Percentiles rank a stretch among this genome's conserved stretches.
Evolutionary conservation across 2,888 invertebrate genomes (phyloP).

Genomic region (Theodoxus fluviatilis): DNA sequence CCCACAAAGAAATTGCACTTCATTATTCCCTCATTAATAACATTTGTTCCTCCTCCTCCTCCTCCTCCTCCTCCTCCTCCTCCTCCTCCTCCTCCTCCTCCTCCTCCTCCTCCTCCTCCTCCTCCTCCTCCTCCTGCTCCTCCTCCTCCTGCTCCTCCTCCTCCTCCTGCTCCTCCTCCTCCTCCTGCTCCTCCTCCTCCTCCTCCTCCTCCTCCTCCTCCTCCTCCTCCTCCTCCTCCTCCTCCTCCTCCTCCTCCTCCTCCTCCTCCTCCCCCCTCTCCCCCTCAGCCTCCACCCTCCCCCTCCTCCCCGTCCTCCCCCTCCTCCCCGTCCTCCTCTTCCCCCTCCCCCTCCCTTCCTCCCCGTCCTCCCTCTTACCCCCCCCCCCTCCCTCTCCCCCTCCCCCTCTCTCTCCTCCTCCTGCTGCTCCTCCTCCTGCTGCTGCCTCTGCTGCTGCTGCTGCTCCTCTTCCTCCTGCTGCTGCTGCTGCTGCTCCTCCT

Average conservation of each 20-base stretch:
- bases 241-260: not conserved
- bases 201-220: not conserved
- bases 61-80: constrained; percentile 1
- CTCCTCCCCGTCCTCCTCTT: too few species aligned
- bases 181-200: not conserved
- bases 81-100: constrained; percentile 14
- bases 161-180: not conserved
- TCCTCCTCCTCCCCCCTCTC: not conserved
- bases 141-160: not conserved
- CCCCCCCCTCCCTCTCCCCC: too few species aligned
- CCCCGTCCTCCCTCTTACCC: not conserved
- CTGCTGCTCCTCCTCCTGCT: not conserved
- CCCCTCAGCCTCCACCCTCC: not conserved
- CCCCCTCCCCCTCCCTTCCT: not conserved
- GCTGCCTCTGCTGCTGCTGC: not conserved
- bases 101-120: constrained; percentile 13
- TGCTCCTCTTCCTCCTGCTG: not conserved
- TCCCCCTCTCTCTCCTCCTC: not conserved
- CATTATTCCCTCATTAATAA: not conserved
- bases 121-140: not conserved
- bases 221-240: not conserved
- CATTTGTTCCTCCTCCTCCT: not conserved
- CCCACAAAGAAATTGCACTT: too few species aligned
- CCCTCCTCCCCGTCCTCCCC: not conserved
- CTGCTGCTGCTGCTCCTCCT: not conserved